These are phyloP conservation scores for Radopholus similis DNA, from an alignment of 1,140 invertebrate species.

Conservation along the genomic window DNA sequence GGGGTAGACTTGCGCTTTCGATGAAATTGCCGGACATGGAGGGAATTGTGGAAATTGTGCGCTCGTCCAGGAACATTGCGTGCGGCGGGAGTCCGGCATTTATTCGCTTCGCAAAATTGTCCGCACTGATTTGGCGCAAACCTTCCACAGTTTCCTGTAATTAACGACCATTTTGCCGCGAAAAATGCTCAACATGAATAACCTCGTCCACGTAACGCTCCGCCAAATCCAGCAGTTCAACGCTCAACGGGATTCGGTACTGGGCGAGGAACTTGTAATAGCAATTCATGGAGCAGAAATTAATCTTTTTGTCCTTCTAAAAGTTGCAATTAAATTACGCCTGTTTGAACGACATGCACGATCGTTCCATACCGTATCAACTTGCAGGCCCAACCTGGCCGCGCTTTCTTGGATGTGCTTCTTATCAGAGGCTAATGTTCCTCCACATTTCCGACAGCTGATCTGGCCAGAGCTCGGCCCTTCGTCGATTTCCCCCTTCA, in stretches of 20 bases:
- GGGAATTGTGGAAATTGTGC: not conserved
- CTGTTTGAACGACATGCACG: not conserved
- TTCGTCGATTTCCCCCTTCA: constrained; percentile 7
- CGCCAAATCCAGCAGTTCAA: constrained; percentile 60
- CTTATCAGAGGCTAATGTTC: constrained; percentile 1
- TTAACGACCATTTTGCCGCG: not conserved
- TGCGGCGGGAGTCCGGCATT: constrained; percentile 30
- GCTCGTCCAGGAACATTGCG: not conserved
- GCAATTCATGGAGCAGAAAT: constrained; percentile 53
- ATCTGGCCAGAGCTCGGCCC: no score
- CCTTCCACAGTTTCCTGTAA: constrained; percentile 61
- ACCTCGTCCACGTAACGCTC: constrained; percentile 50
- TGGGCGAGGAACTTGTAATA: constrained; percentile 58
- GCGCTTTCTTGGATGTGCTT: constrained; percentile 30
- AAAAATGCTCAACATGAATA: not conserved
- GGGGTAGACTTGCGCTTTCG: not conserved
- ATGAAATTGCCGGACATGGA: not conserved
- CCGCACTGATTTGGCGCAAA: constrained; percentile 62
- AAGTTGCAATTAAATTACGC: constrained; percentile 14
- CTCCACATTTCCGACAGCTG: no score
- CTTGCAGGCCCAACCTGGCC: constrained; percentile 32
- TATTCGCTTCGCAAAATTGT: constrained; percentile 60
- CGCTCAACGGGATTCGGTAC: constrained; percentile 58
- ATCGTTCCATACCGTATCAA: constrained; percentile 26
- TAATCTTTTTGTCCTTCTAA: constrained; percentile 56